Evolutionary conservation across 2,888 invertebrate genomes (phyloP), one percentile per base, ranked within the genome.

Genomic region (Aphodius granarius): DNA sequence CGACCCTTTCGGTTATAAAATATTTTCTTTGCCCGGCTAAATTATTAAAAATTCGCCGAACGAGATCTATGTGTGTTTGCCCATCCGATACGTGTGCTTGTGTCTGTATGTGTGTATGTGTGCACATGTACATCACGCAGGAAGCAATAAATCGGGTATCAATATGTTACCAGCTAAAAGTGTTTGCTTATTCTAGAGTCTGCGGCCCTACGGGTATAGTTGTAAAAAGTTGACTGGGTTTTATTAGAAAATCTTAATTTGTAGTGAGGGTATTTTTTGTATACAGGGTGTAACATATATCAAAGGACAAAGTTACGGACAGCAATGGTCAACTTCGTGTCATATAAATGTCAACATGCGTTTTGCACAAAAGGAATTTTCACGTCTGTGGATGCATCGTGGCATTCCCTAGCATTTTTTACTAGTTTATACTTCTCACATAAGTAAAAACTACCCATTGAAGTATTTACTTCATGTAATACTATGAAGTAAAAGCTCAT

Each of bases 61-160:
- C 66, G 73, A 63, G 22, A 73, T 73, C 73, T 65, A 72, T 75
- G 64, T 66, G 18, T 72, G 68, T 68, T 68, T 68, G 68, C 68
- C 20, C 22, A 63, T 20, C 72, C 17, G 72, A 13, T 63, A 21
- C 20, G 15, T 63, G 20, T 21, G 70, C n/a, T n/a, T 65, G 68
- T n/a, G 23, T n/a, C 19, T 22, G n/a, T 43, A 43, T 71, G 15
- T 43, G 3, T 43, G 43, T 43, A 13, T 43, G 43, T 43, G 3
- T 43, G 13, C 43, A 43, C 13, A 43, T 43, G 17, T 16, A 62
- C 16, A 17, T 62, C 15, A 71, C 71, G 76, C 79, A 78, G 75
- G 78, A 79, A 79, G 80, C 80, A 79, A 81, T 79, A 80, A 78
- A 78, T 74, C 78, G 78, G 78, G 78, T 79, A 78, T 77, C 78